Base-by-base conservation (phyloP, 1,140 invertebrate genomes). In the Steinernema khuongi region DNA sequence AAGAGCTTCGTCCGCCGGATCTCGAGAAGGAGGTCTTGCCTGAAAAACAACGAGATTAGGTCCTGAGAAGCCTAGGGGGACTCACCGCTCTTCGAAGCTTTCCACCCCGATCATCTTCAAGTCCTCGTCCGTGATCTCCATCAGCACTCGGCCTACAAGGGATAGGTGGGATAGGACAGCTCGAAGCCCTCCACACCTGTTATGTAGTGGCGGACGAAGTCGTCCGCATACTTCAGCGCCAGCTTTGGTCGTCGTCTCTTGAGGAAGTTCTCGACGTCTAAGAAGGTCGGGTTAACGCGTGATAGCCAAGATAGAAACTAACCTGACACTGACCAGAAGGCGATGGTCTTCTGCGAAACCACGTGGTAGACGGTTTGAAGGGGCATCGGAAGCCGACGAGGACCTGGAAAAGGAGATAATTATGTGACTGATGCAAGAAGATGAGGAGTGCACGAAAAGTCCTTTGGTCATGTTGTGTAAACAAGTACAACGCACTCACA, bases 1-100 rank as follows among this genome's bases (percentile, higher is more conserved):
- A 72, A 77, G 1, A 77, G 28, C 60, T 77, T 77, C 28, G 72
- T 73, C 44, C 75, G 74, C n/a, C 70, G 36, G 19, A 77, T 76
- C 29, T 77, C 76, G 29, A 77, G 36, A 32, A 77, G 41, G n/a
- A 77, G 32, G 43, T 77, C 76, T 36, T 77, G 73, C 22, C 73
- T 74, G 29, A 26, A 73, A 73, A 74, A 22, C 19, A 71, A 0
- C 4, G 26, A 7, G 68, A 22, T 69, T 70, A 29, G 11, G 28
- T 11, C 17, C 18, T 19, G 31, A 74, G 19, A 73, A 74, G 31
- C 0, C 36, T 74, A 17, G n/a, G n/a, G n/a, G n/a, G 14, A 74
- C 32, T 33, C 28, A 74, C 73, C 76, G 30, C 26, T 77, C 76
- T 17, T 77, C 76, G 7, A 7, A 32, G 41, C n/a, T 50, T 29